phyloP scores from a whole-genome alignment of 2,113 vertebrate genomes.

The Ardeotis arabs region DNA sequence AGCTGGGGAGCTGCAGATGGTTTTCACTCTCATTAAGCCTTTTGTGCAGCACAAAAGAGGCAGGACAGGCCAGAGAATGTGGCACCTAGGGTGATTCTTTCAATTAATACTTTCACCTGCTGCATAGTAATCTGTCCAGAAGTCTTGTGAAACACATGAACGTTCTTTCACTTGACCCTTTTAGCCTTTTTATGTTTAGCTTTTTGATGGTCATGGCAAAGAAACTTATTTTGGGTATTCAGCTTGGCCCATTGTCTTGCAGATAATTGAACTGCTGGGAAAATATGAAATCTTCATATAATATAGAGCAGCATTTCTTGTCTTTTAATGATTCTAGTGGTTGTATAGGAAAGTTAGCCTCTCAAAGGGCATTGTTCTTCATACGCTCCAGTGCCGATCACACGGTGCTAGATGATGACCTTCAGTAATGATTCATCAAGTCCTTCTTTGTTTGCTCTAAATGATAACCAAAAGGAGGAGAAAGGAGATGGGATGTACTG shows the following conservation, averaged over 20 bases:
- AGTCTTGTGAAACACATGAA: neutral
- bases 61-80: neutral
- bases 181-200: neutral
- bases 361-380: neutral
- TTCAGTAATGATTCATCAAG: neutral
- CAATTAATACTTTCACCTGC: slow-evolving; percentile 25
- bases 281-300: neutral
- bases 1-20: neutral
- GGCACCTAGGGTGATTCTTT: neutral
- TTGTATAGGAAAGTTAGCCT: neutral
- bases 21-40: neutral
- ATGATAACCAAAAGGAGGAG: neutral
- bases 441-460: neutral
- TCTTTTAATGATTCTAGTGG: neutral
- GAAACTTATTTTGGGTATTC: neutral
- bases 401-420: neutral
- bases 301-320: neutral
- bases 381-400: neutral
- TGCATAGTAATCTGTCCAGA: neutral
- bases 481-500: neutral
- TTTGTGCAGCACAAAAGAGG: slow-evolving; percentile 1
- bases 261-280: neutral
- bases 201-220: neutral
- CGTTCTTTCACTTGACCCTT: neutral
- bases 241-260: neutral